These are phyloP conservation scores for Drosophila watanabei DNA, from an alignment of 1,140 invertebrate genomes.

Conservation along the genomic window DNA sequence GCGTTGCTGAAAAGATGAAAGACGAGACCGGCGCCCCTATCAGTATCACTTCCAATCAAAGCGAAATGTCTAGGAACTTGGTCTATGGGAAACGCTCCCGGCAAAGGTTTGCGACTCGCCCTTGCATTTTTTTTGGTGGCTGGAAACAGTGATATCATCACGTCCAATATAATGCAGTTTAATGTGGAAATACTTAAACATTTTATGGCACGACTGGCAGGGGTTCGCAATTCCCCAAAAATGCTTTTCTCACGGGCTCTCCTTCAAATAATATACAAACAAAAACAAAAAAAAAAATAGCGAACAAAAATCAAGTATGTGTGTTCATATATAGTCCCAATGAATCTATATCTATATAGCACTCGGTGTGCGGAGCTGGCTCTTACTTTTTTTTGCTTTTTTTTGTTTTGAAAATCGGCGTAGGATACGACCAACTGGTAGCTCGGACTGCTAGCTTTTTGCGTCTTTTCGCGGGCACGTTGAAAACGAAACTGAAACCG, in stretches of 20 bases:
- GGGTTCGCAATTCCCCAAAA: constrained; percentile 11
- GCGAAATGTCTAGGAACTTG: neutral
- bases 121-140: neutral
- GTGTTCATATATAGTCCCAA: neutral
- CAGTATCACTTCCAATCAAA: neutral
- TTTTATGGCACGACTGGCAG: constrained; percentile 12
- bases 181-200: constrained; percentile 34
- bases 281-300: neutral
- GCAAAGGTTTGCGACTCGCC: neutral
- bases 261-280: constrained; percentile 11
- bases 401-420: constrained; percentile 48
- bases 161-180: constrained; percentile 30
- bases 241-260: constrained; percentile 13
- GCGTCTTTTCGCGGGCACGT: constrained; percentile 78
- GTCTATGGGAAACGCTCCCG: constrained; percentile 3
- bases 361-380: constrained; percentile 14
- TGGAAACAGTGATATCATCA: constrained; percentile 44
- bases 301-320: neutral
- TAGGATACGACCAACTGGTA: constrained; percentile 23
- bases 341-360: constrained; percentile 24
- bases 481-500: constrained; percentile 69
- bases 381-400: constrained; percentile 49
- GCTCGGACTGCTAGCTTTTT: constrained; percentile 29
- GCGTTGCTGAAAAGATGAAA: neutral
- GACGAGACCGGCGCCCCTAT: constrained; percentile 1